Conservation (phyloP, 2,888 invertebrate species). For the Eledona agricola region DNA sequence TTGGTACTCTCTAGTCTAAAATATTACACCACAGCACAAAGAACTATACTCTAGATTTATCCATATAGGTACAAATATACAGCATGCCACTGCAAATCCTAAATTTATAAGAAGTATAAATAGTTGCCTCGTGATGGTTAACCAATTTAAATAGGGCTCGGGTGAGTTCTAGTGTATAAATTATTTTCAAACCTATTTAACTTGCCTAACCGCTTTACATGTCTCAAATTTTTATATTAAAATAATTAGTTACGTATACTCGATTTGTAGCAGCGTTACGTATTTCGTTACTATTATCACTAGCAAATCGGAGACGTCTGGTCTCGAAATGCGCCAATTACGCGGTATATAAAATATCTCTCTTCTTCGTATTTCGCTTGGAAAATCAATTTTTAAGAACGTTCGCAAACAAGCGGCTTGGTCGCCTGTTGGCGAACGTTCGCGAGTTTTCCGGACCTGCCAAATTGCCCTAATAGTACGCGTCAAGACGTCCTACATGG, state of each 20-base stretch:
- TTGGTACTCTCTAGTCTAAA: constrained; percentile 60
- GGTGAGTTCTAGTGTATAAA: no score
- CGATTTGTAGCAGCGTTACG: constrained; percentile 61
- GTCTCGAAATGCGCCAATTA: constrained; percentile 50
- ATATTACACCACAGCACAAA: constrained; percentile 65
- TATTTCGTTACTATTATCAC: constrained; percentile 60
- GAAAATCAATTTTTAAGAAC: constrained; percentile 22
- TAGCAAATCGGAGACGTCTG: constrained; percentile 48
- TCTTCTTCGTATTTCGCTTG: constrained; percentile 37
- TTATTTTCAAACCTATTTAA: constrained; percentile 48
- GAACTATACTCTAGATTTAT: constrained; percentile 63
- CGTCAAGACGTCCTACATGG: constrained; percentile 61
- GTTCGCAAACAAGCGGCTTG: no score
- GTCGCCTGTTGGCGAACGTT: no score
- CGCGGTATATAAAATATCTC: constrained; percentile 57
- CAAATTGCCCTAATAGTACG: constrained; percentile 24
- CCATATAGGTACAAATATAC: constrained; percentile 65
- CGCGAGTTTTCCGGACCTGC: constrained; percentile 32
- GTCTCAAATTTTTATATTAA: constrained; percentile 52
- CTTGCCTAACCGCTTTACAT: constrained; percentile 51
- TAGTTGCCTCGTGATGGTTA: constrained; percentile 44
- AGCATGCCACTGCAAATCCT: constrained; percentile 60
- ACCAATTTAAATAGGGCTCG: constrained; percentile 45
- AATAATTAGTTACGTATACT: constrained; percentile 60
- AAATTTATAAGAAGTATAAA: constrained; percentile 58